These are phyloP conservation scores for Pocillopora grandis DNA, from an alignment of 92 coral and sea anemone species.

Conservation along the genomic window DNA sequence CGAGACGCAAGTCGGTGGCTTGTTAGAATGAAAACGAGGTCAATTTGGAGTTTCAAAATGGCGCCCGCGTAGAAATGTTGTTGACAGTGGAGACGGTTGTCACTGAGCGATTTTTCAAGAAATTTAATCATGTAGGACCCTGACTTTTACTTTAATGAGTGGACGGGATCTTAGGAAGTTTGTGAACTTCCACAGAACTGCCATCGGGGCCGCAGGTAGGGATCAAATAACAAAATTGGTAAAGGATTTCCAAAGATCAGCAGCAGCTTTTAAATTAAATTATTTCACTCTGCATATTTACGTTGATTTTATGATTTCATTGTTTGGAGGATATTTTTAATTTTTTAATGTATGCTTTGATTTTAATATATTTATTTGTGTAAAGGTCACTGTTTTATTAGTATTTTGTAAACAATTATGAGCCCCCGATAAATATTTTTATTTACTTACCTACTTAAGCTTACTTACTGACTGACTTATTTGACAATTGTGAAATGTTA, in stretches of 20 bases:
- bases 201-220: slow-evolving; percentile 96
- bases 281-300: too few species aligned
- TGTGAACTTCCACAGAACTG: slow-evolving; percentile 95
- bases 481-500: too few species aligned
- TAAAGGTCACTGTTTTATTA: too few species aligned
- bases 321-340: too few species aligned
- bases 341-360: too few species aligned
- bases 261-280: too few species aligned
- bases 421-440: too few species aligned
- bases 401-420: too few species aligned
- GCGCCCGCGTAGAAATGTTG: slow-evolving; percentile 55
- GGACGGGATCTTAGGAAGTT: slow-evolving; percentile 98
- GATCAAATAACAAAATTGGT: not conserved
- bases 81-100: slow-evolving; percentile 18
- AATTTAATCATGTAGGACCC: not conserved
- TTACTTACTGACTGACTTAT: too few species aligned
- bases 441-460: too few species aligned
- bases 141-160: slow-evolving; percentile 71
- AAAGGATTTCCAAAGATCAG: not conserved
- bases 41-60: slow-evolving; percentile 33
- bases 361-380: too few species aligned
- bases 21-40: slow-evolving; percentile 32
- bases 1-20: not conserved
- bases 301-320: too few species aligned
- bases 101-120: not conserved